These are phyloP conservation scores for Mallotus villosus DNA, from an alignment of 2,797 vertebrate genomes.

Conservation along the genomic window DNA sequence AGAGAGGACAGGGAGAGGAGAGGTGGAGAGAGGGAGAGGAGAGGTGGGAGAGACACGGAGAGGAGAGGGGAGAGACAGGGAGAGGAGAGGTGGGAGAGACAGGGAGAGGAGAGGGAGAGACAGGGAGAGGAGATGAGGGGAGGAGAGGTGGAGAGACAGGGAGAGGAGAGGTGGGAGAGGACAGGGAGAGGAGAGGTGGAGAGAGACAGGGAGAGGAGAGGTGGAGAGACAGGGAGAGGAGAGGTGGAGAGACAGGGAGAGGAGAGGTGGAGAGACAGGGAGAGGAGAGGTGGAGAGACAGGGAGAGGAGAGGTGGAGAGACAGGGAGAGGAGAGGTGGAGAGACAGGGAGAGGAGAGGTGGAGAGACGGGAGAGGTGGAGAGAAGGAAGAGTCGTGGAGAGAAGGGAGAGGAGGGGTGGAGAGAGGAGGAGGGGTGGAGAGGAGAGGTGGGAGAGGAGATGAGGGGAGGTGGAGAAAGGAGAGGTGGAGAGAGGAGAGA, in stretches of 20 bases:
- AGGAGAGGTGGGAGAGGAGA: constrained; percentile 24
- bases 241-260: background rate
- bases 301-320: background rate
- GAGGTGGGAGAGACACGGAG: constrained; percentile 30
- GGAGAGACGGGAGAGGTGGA: constrained; percentile 48
- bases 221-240: background rate
- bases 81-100: background rate
- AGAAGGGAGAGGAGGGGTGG: constrained; percentile 47
- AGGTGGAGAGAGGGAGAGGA: background rate
- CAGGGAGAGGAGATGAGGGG: too few species aligned
- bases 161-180: background rate
- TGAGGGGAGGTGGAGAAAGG: background rate
- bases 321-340: background rate
- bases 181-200: background rate
- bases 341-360: background rate
- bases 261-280: background rate
- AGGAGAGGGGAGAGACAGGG: too few species aligned
- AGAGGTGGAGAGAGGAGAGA: background rate
- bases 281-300: background rate
- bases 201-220: background rate
- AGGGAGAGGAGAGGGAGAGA: background rate
- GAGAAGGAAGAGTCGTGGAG: constrained; percentile 46
- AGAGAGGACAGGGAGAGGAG: background rate
- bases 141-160: background rate
- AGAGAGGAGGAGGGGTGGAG: constrained; percentile 26